A percentile compares a stretch with the other conserved stretches of the same genome.
phyloP scores from a whole-genome alignment of 2,888 invertebrate species.

The Xanthia togata region DNA sequence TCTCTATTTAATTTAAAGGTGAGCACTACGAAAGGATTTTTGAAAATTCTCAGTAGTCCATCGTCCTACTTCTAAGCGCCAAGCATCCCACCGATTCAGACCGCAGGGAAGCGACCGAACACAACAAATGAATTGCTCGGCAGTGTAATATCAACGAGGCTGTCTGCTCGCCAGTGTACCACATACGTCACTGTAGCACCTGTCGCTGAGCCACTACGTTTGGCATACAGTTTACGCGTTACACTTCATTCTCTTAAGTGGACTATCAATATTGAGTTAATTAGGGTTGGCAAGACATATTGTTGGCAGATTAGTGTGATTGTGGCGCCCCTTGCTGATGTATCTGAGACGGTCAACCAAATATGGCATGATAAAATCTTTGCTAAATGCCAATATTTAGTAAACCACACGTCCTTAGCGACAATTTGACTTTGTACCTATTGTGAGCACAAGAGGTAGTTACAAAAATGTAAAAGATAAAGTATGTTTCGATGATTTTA shows the following conservation, averaged over 20 bases:
- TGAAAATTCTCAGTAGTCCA: background rate
- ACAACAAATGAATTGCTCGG: conserved; percentile 31
- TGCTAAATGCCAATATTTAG: background rate
- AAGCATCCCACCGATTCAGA: conserved; percentile 21
- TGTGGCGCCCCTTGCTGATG: background rate
- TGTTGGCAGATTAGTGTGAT: background rate
- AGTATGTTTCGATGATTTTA: background rate
- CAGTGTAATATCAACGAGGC: conserved; percentile 29
- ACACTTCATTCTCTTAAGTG: conserved; percentile 49
- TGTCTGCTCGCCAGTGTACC: conserved; percentile 20
- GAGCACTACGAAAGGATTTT: no score
- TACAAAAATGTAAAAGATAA: background rate
- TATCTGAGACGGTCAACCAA: background rate
- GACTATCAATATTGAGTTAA: conserved; percentile 42
- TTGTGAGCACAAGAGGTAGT: background rate
- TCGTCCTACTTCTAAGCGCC: background rate
- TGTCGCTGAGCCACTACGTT: conserved; percentile 28
- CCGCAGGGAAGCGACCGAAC: conserved; percentile 37
- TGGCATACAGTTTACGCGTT: conserved; percentile 20
- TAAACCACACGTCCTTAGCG: background rate
- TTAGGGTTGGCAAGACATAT: conserved; percentile 23
- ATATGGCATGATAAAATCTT: background rate
- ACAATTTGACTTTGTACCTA: background rate
- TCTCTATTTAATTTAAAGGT: no score
- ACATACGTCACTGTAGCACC: conserved; percentile 24